Conservation (phyloP, 2,888 invertebrate species). For the Metallyticus violacea region DNA sequence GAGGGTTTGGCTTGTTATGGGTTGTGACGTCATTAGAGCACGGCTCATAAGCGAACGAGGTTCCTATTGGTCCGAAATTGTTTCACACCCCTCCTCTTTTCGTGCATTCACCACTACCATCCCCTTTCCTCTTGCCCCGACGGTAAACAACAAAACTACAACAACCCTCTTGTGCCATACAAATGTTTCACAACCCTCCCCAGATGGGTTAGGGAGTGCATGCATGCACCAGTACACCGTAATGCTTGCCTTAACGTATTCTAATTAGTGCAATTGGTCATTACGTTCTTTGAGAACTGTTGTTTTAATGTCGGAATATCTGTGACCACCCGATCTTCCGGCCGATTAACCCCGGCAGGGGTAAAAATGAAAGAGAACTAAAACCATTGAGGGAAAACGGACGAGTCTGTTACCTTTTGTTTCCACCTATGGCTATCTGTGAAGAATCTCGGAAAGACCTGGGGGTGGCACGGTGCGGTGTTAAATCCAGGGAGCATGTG, state of each 20-base stretch:
- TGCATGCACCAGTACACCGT: not conserved
- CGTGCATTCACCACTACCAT: not conserved
- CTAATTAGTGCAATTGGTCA: not conserved
- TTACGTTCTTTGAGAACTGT: not conserved
- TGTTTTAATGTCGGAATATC: not conserved
- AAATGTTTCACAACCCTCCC: too few relatives aligned
- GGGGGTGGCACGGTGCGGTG: too few relatives aligned
- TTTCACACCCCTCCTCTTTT: conserved; percentile 8
- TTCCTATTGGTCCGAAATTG: conserved; percentile 14
- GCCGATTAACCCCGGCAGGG: not conserved
- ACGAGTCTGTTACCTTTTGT: not conserved
- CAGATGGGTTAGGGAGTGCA: too few relatives aligned
- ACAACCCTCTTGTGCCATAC: not conserved
- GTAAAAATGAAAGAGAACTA: not conserved
- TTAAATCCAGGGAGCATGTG: too few relatives aligned
- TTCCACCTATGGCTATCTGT: not conserved
- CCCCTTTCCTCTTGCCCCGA: not conserved
- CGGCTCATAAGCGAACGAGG: not conserved
- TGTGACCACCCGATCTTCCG: not conserved
- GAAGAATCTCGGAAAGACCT: not conserved
- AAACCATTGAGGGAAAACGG: not conserved
- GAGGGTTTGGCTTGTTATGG: not conserved
- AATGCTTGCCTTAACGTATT: not conserved
- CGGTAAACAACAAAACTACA: not conserved
- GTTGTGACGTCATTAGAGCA: not conserved